Base-by-base conservation (phyloP, 2,113 vertebrate genomes). In the Fulmarus glacialis region DNA sequence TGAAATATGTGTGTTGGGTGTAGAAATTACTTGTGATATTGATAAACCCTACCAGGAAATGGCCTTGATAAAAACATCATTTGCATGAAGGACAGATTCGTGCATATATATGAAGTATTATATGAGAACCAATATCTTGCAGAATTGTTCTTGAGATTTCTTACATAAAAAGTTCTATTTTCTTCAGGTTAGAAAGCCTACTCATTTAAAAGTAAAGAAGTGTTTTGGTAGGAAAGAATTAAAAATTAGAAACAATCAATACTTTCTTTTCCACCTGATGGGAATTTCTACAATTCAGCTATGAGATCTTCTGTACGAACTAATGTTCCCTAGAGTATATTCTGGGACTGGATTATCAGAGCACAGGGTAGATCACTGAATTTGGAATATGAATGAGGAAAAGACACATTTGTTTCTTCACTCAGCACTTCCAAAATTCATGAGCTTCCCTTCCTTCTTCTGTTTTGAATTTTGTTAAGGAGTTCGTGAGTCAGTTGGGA, bases 391-490 rank as follows among this genome's bases (percentile, higher is more conserved):
- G 30, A 70, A 71, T 85, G 24, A 79, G 15, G 81, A 58, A 93
- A 47, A 91, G 84, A 87, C 27, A 53, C 5, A 0, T 62, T 95
- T 96, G 63, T 80, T 93, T 96, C 90, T 91, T 64, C 92, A 60
- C 42, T 92, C 23, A 82, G 59, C 32, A 70, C 12, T 85, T 97
- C 82, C 90, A 96, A 91, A 97, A 96, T 96, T 98, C 87, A 96
- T 96, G 85, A 97, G 94, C 38, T 70, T 90, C 43, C 50, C 34
- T 71, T 90, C 63, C 52, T 74, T 94, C 36, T 88, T 90, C 68
- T 95, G 88, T 80, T 98, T 96, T 97, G 91, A 97, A 96, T 98
- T 97, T 97, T 95, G 72, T 85, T 96, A 97, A 96, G 97, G 85
- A 97, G 86, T 97, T 97, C 3, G 34, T 90, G 50, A 84, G 97